Conservation (phyloP, 2,113 vertebrate species). For the Atractosteus spatula region DNA sequence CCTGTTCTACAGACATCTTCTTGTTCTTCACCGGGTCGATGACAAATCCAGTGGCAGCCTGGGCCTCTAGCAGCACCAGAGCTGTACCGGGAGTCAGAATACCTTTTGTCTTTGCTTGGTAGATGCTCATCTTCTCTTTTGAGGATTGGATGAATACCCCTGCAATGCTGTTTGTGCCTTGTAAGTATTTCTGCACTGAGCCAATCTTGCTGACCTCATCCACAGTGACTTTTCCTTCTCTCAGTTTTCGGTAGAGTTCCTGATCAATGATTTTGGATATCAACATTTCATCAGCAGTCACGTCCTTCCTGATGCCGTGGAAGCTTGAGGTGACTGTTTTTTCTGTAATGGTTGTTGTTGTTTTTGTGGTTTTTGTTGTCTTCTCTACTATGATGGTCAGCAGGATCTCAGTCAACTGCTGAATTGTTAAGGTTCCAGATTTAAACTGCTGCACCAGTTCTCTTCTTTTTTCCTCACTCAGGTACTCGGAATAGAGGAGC, state of each 20-base stretch:
- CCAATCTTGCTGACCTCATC: conserved; percentile 57
- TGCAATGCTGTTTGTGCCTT: conserved; percentile 57
- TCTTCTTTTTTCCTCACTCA: conserved; percentile 46
- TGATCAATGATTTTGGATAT: conserved; percentile 56
- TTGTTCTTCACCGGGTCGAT: conserved; percentile 66
- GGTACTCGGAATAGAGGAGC: conserved; percentile 55
- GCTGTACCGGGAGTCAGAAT: too few species aligned
- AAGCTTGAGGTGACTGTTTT: conserved; percentile 19
- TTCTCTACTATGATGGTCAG: conserved; percentile 27
- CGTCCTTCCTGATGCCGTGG: conserved; percentile 49
- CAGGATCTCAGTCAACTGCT: conserved; percentile 35
- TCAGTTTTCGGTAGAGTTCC: conserved; percentile 44
- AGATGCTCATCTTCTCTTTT: too few species aligned
- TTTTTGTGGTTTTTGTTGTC: conserved; percentile 47
- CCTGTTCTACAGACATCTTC: conserved; percentile 68
- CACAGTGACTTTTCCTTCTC: conserved; percentile 31
- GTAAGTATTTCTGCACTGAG: conserved; percentile 63
- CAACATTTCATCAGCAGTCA: conserved; percentile 60
- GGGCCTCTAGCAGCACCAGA: too few species aligned
- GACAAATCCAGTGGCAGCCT: conserved; percentile 75
- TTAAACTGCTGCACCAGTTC: conserved; percentile 40
- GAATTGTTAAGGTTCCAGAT: background rate
- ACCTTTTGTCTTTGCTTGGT: too few species aligned
- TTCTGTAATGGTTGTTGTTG: conserved; percentile 15
- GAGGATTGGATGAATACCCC: conserved; percentile 43